Evolutionary conservation across 2,888 invertebrate species (phyloP), one percentile per base, ranked within the genome.

Genomic region (Drosophila maculinotata): DNA sequence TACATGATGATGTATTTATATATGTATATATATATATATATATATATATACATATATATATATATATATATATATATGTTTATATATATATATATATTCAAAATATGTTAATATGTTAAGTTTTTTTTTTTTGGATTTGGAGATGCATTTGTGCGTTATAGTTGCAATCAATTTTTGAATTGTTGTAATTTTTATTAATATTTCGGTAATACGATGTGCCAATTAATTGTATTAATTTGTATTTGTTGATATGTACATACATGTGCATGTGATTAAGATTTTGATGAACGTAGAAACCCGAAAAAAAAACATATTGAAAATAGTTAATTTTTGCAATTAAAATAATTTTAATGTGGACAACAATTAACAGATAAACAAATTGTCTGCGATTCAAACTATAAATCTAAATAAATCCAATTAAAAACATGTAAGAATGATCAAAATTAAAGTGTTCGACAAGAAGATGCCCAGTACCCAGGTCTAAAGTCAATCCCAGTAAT

Each of bases 231-330:
- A 42, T 52, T 44, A 23, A 8, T 17, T 38, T 41, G 4, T 10
- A 14, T 39, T 47, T 35, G 20, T 51, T 4, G 30, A 15, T 15
- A 31, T 30, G 14, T 41, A 28, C 17, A 39, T 42, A 28, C 49
- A 58, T 62, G 57, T 66, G 71, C 60, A 66, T 59, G 28, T 71
- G 44, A 45, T 49, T 54, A 53, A 48, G 53, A 67, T 59, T 57
- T 58, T 28, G 49, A 70, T 51, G 51, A 56, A 38, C 35, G 74
- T 58, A 53, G 52, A 58, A 59, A 60, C 28, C 68, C 76, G 51
- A 76, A 56, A 67, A 60, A 68, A 65, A 15, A 3, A 57, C 41
- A 49, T 26, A 52, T 51, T 38, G 36, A 60, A 70, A 58, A 28
- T 39, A 62, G 36, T 72, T 53, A 31, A 57, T 39, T 48, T 54